Evolutionary conservation across 2,888 invertebrate species (phyloP).

Genomic region (Oeneis ivallda): DNA sequence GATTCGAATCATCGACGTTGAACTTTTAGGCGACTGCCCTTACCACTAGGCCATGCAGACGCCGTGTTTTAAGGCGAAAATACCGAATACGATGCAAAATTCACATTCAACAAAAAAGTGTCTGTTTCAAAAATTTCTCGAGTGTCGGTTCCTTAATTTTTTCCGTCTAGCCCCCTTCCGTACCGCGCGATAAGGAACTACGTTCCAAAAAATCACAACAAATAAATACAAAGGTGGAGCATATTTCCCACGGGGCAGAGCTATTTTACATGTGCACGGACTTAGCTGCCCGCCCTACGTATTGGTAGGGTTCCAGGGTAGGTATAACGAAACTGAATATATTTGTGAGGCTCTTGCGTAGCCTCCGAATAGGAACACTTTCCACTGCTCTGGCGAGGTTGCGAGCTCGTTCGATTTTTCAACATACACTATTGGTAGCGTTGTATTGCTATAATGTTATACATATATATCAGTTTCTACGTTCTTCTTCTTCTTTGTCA

Average conservation of each 20-base stretch:
- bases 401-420: conserved; percentile 47
- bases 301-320: conserved; percentile 71
- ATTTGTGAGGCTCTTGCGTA: conserved; percentile 68
- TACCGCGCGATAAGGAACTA: no score
- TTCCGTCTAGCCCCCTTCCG: no score
- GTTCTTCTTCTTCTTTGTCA: no score
- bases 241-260: conserved; percentile 51
- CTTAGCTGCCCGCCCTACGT: conserved; percentile 75
- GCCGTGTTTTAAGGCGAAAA: no score
- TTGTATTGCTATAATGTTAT: conserved; percentile 6
- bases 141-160: no score
- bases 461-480: not conserved
- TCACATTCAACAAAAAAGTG: no score
- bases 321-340: conserved; percentile 75
- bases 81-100: no score
- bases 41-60: no score
- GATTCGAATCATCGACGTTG: no score
- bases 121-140: no score
- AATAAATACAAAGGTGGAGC: conserved; percentile 56
- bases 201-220: no score
- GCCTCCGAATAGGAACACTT: conserved; percentile 61
- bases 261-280: conserved; percentile 81
- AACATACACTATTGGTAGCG: conserved; percentile 8
- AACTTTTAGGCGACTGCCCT: no score
- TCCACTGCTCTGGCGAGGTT: conserved; percentile 54